These are phyloP conservation scores for Melozone crissalis DNA, from an alignment of 2,113 vertebrate genomes.

Conservation along the genomic window DNA sequence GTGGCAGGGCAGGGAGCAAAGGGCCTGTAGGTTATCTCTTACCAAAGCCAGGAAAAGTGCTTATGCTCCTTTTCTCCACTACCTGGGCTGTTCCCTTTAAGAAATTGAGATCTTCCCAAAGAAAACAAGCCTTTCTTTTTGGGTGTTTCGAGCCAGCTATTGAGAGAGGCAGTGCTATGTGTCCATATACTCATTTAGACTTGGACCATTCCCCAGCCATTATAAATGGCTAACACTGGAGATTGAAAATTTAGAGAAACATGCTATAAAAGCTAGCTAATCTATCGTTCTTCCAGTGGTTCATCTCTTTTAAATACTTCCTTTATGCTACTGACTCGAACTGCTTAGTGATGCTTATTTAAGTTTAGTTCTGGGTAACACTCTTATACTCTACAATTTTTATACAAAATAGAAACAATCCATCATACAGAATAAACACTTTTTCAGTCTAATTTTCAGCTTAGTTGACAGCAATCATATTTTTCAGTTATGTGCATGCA, in stretches of 20 bases:
- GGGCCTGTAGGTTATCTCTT: neutral
- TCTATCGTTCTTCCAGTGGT: neutral
- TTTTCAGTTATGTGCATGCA: neutral
- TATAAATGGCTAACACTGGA: neutral
- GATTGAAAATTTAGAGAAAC: conserved; percentile 36
- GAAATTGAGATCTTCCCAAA: neutral
- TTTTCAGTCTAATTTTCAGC: neutral
- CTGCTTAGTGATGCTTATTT: neutral
- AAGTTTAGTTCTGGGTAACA: conserved; percentile 1
- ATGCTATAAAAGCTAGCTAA: neutral
- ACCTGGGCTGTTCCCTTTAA: neutral
- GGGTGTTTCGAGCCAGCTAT: neutral
- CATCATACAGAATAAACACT: neutral
- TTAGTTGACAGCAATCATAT: neutral
- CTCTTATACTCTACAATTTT: neutral
- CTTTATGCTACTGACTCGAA: neutral
- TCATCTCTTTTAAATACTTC: neutral
- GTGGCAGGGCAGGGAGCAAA: neutral
- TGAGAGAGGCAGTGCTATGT: neutral
- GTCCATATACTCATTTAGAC: neutral
- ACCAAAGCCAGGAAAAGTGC: neutral
- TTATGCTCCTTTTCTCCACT: neutral
- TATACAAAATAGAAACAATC: neutral
- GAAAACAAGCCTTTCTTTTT: neutral
- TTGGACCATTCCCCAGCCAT: neutral